phyloP scores from a whole-genome alignment of 2,797 vertebrate genomes.

The Gadopsis marmoratus region DNA sequence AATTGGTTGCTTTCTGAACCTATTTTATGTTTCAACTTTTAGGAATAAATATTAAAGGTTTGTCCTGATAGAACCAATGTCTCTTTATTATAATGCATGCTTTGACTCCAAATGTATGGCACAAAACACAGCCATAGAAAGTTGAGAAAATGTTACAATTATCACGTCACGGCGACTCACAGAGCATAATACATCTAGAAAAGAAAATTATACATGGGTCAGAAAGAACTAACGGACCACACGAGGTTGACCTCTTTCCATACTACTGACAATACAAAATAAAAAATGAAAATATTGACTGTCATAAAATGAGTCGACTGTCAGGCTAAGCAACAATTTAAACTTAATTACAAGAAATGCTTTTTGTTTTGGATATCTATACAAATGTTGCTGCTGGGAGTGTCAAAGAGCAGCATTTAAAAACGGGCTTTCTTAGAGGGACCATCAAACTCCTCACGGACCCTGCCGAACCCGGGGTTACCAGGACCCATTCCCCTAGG shows the following conservation, averaged over 20 bases:
- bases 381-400: constrained; percentile 77
- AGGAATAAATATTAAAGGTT: constrained; percentile 71
- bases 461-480: constrained; percentile 93
- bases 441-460: constrained; percentile 98
- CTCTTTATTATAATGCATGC: constrained; percentile 98
- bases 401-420: constrained; percentile 83
- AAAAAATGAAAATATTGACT: constrained; percentile 77
- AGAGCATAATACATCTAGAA: constrained; percentile 83
- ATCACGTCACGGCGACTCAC: constrained; percentile 86
- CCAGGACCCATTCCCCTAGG: constrained; percentile 93
- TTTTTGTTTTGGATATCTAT: constrained; percentile 73
- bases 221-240: constrained; percentile 76
- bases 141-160: constrained; percentile 88
- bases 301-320: constrained; percentile 81
- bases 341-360: constrained; percentile 88
- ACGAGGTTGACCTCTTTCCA: constrained; percentile 67
- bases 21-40: constrained; percentile 4
- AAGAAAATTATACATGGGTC: constrained; percentile 81
- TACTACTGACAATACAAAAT: constrained; percentile 84
- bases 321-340: constrained; percentile 93
- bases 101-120: constrained; percentile 91
- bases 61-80: constrained; percentile 83
- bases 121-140: constrained; percentile 95
- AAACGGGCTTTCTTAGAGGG: constrained; percentile 98
- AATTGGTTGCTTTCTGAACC: constrained; percentile 7